Conservation (phyloP, 2,888 invertebrate species). For the Mythimna pallens region DNA sequence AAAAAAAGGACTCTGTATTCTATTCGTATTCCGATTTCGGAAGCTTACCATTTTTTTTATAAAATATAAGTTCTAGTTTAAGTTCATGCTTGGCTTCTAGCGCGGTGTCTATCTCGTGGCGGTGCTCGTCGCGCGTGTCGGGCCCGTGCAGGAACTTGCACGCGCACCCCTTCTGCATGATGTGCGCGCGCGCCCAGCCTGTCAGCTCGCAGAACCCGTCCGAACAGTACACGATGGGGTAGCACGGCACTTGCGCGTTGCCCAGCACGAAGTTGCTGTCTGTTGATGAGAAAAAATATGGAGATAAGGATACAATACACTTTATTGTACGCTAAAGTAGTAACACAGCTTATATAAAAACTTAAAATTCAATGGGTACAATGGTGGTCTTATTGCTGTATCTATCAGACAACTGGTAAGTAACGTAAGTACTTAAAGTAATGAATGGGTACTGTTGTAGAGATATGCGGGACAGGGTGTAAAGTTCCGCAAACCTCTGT, state of each 20-base stretch:
- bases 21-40: no score
- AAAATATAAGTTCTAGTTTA: conserved; percentile 98
- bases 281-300: conserved; percentile 81
- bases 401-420: no score
- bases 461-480: no score
- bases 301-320: no score
- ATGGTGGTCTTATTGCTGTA: no score
- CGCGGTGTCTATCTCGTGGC: conserved; percentile 96
- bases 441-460: no score
- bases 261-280: conserved; percentile 99
- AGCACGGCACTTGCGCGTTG: conserved; percentile 97
- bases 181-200: conserved; percentile 97
- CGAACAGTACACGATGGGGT: conserved; percentile 98
- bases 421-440: no score
- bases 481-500: no score
- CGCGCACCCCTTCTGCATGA: conserved; percentile 99
- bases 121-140: conserved; percentile 97
- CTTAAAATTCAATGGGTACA: no score
- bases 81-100: conserved; percentile 97
- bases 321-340: no score
- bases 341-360: no score
- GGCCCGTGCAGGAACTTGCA: conserved; percentile 98
- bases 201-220: conserved; percentile 99
- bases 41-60: conserved; percentile 96
- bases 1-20: no score